phyloP scores from a whole-genome alignment of 2,797 vertebrate species.

The Antennarius maculatus region DNA sequence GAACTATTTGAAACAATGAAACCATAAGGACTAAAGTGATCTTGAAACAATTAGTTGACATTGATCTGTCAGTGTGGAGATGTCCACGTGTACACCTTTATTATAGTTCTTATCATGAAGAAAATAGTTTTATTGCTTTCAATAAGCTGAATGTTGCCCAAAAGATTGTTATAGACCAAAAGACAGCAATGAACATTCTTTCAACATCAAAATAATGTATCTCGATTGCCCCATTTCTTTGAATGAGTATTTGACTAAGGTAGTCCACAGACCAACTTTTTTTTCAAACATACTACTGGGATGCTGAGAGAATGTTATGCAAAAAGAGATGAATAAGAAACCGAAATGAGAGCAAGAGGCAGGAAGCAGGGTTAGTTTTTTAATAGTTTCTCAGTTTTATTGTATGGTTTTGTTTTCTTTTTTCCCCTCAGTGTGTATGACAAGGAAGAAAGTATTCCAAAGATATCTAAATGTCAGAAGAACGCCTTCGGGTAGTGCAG shows the following conservation, averaged over 20 bases:
- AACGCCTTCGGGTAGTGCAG: constrained; percentile 63
- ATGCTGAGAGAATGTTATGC: constrained; percentile 55
- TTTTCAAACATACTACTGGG: constrained; percentile 13
- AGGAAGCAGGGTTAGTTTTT: constrained; percentile 80
- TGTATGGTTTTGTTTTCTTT: constrained; percentile 68
- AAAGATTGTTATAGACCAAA: constrained; percentile 28
- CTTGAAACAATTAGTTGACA: constrained; percentile 10
- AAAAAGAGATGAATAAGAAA: constrained; percentile 47
- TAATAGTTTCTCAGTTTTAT: constrained; percentile 84
- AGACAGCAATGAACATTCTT: constrained; percentile 48
- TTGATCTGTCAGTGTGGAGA: background rate
- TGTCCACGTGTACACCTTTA: background rate
- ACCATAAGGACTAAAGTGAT: background rate
- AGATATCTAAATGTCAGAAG: constrained; percentile 75
- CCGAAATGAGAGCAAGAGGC: constrained; percentile 67
- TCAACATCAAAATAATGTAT: constrained; percentile 46
- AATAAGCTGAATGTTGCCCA: constrained; percentile 52
- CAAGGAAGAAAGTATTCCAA: constrained; percentile 80
- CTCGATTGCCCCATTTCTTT: background rate
- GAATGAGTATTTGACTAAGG: background rate
- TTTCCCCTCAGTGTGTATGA: constrained; percentile 82
- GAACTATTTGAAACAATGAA: background rate
- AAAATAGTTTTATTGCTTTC: constrained; percentile 32
- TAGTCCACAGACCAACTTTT: background rate
- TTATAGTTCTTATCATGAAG: background rate